These are phyloP conservation scores for Drosophila repleta DNA, from an alignment of 1,140 invertebrate genomes.

Conservation along the genomic window DNA sequence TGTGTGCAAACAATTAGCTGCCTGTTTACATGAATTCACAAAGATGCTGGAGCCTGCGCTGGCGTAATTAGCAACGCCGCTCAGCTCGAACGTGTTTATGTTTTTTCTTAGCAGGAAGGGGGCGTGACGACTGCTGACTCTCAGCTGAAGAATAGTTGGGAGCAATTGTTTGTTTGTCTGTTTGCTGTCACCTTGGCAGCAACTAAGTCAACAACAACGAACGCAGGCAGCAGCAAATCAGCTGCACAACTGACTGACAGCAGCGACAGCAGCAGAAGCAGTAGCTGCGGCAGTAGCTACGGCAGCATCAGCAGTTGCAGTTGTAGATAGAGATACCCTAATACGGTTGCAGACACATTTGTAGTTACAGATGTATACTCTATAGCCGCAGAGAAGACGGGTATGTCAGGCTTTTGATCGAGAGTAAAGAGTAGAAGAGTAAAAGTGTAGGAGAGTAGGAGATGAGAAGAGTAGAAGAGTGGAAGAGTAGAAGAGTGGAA, in stretches of 20 bases:
- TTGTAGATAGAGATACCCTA: too few relatives aligned
- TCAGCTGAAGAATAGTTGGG: constrained; percentile 19
- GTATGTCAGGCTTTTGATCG: too few relatives aligned
- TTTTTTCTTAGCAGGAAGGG: not conserved
- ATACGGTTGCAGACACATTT: constrained; percentile 42
- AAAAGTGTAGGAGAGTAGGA: too few relatives aligned
- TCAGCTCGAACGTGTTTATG: constrained; percentile 8
- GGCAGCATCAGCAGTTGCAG: constrained; percentile 21
- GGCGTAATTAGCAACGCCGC: constrained; percentile 64
- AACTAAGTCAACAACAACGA: constrained; percentile 55
- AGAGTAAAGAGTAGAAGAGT: too few relatives aligned
- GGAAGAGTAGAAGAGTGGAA: too few relatives aligned
- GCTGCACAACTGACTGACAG: constrained; percentile 19
- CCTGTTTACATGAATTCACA: constrained; percentile 63
- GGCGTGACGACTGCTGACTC: not conserved
- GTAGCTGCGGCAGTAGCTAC: not conserved
- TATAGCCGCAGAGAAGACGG: not conserved
- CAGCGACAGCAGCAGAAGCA: constrained; percentile 15
- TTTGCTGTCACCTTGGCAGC: constrained; percentile 38
- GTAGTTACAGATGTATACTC: constrained; percentile 17
- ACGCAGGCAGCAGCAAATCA: constrained; percentile 32
- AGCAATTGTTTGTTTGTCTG: constrained; percentile 51
- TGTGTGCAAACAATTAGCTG: constrained; percentile 66
- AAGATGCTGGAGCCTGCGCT: constrained; percentile 47
- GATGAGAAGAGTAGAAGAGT: too few relatives aligned